Evolutionary conservation across 1,140 invertebrate genomes (phyloP).

Genomic region (Temnothorax nylanderi): DNA sequence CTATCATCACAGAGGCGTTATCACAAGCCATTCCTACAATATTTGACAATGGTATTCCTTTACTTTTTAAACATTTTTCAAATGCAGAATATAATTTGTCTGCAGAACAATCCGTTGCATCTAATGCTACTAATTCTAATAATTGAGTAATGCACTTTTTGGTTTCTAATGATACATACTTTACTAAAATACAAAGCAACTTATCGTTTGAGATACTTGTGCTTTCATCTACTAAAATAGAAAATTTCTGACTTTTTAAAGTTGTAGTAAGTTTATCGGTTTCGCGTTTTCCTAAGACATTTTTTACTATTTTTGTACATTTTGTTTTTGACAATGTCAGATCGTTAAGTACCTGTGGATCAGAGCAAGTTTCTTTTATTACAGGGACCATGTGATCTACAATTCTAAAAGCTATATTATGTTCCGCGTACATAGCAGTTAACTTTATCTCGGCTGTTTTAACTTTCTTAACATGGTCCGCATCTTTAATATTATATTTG

Average conservation of each 20-base stretch:
- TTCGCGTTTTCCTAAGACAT: constrained; percentile 6
- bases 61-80: too few relatives aligned
- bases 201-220: neutral
- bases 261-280: neutral
- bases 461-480: constrained; percentile 21
- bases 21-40: too few relatives aligned
- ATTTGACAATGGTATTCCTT: too few relatives aligned
- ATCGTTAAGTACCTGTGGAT: constrained; percentile 1
- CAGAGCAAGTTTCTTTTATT: neutral
- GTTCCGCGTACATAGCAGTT: neutral
- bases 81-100: too few relatives aligned
- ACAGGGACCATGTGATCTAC: neutral
- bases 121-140: too few relatives aligned
- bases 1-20: too few relatives aligned
- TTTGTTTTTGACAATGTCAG: neutral
- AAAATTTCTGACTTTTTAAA: neutral
- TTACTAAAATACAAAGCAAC: constrained; percentile 8
- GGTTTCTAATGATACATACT: too few relatives aligned
- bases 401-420: neutral
- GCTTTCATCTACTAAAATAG: too few relatives aligned
- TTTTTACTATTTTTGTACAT: neutral
- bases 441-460: constrained; percentile 19
- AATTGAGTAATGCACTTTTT: too few relatives aligned
- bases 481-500: neutral
- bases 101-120: too few relatives aligned